Base-by-base conservation (phyloP, 2,888 invertebrate species). In the Pristionchus mayeri region DNA sequence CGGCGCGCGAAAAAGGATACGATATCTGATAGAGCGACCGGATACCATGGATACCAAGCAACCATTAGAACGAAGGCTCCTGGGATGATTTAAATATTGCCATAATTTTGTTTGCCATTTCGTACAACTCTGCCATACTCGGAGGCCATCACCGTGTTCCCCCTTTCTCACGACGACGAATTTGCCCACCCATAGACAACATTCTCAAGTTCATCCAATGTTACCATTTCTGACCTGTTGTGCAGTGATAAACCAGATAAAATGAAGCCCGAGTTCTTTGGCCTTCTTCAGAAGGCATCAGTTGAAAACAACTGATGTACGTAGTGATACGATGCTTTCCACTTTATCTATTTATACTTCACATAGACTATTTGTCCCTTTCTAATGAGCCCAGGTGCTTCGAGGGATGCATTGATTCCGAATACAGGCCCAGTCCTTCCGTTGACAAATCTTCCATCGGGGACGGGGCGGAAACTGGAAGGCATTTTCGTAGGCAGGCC, bases 1-100 rank as follows among this genome's bases (percentile, higher is more conserved):
- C 80, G 1, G 80, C 80, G n/a, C 80, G 80, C 16, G 80, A 34
- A 21, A 80, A 80, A 40, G 80, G 80, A n/a, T 80, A 80, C 27
- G 80, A 80, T 80, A 40, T 80, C 54, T 80, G 40, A 80, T 40
- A 40, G 40, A 44, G 24, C 71, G 44, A 67, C 21, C 37, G 37
- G 21, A 30, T 3, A 3, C 57, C 4, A 30, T 44, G 44, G 13
- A 44, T 44, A 9, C n/a, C n/a, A n/a, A n/a, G 13, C 24, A 24
- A 63, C 34, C 63, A 71, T 71, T 71, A 71, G 71, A 71, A 71
- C 71, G 71, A 71, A 21, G 71, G 71, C 71, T 71, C 71, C 71
- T 71, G 71, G 71, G 71, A 71, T 71, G 71, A 71, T 71, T 21
- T 18, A n/a, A 40, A 9, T 71, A 24, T 71, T 40, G 3, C 44